These are phyloP conservation scores for Phylloscopus trochiloides DNA, from an alignment of 2,113 vertebrate genomes.

Conservation along the genomic window DNA sequence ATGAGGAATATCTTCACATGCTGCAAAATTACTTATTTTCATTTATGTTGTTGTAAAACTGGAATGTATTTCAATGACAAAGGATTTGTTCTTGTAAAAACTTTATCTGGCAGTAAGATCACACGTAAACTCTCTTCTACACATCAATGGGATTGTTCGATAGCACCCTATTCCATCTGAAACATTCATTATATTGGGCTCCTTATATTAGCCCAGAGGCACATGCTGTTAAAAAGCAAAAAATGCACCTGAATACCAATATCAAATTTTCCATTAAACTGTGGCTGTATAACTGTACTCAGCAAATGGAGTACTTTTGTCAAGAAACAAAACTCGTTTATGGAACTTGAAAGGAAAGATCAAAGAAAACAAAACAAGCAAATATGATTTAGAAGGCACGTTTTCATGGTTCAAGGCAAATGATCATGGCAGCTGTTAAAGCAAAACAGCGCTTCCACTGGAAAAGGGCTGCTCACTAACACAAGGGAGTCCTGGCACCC, in stretches of 20 bases:
- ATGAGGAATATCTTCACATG: fast-evolving
- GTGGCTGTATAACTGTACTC: background rate
- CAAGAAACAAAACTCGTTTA: background rate
- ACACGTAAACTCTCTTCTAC: background rate
- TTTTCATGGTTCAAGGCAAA: background rate
- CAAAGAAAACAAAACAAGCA: background rate
- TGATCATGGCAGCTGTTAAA: fast-evolving
- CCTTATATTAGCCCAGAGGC: background rate
- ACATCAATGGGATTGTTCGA: background rate
- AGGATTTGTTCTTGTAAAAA: conserved; percentile 3
- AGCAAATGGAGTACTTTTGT: background rate
- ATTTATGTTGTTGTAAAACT: background rate
- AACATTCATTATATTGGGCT: background rate
- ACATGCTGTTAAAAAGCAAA: background rate
- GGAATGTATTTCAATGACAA: background rate
- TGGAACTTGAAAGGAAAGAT: background rate
- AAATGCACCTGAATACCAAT: background rate
- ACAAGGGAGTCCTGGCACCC: background rate
- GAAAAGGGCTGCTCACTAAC: background rate
- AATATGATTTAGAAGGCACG: background rate
- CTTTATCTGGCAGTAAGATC: background rate
- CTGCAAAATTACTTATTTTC: background rate
- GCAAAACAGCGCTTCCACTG: background rate
- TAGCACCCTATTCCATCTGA: background rate
- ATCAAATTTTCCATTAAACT: background rate